A percentile compares a stretch with the other conserved stretches of the same genome.
phyloP scores from a whole-genome alignment of 2,888 invertebrate genomes.

The Tetragonula carbonaria region DNA sequence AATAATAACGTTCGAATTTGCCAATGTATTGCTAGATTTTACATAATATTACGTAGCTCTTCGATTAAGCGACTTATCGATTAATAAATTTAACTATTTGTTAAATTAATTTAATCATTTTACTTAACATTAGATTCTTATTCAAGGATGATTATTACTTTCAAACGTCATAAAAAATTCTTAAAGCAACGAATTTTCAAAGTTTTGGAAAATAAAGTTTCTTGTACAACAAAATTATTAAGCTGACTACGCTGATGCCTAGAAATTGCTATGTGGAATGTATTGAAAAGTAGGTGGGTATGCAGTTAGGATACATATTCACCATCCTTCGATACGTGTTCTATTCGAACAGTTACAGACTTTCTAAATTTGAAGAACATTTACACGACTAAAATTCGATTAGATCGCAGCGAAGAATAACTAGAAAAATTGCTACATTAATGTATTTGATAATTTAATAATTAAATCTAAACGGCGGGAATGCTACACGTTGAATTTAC shows the following conservation, averaged over 20 bases:
- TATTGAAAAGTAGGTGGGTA: constrained; percentile 39
- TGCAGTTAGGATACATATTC: constrained; percentile 27
- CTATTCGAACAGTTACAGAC: neutral
- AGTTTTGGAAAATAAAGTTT: neutral
- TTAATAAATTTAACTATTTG: too few species aligned
- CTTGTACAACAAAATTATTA: neutral
- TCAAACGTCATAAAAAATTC: neutral
- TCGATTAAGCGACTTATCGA: too few species aligned
- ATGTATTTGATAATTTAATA: neutral
- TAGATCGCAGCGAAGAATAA: neutral
- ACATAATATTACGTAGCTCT: too few species aligned
- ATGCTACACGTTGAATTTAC: neutral
- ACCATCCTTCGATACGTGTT: constrained; percentile 16
- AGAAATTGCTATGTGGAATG: constrained; percentile 25
- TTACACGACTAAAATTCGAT: too few species aligned
- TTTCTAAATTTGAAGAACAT: constrained; percentile 8
- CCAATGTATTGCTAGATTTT: too few species aligned
- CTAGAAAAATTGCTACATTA: neutral
- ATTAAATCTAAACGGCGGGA: neutral
- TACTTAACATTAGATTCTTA: too few species aligned
- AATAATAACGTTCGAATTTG: too few species aligned
- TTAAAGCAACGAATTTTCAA: neutral
- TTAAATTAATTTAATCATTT: too few species aligned
- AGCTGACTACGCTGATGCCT: constrained; percentile 17
- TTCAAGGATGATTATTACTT: too few species aligned